Conservation (phyloP, 2,888 invertebrate species). For the Agonopterix arenella region DNA sequence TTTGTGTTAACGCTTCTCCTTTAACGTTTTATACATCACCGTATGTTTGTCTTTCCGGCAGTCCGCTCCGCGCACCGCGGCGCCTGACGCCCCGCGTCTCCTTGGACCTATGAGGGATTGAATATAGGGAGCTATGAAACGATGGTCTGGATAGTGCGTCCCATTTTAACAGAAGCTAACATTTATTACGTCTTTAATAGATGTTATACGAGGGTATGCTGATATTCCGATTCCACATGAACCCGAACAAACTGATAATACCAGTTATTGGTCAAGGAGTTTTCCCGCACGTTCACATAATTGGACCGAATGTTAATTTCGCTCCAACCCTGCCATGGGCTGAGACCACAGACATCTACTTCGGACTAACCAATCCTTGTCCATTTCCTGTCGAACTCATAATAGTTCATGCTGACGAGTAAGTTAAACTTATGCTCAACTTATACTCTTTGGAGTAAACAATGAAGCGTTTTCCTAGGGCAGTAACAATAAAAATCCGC, state of each 20-base stretch:
- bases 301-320: slow-evolving; percentile 72
- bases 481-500: too few relatives aligned
- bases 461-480: too few relatives aligned
- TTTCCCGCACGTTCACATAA: slow-evolving; percentile 69
- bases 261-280: slow-evolving; percentile 71
- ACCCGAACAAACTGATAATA: slow-evolving; percentile 61
- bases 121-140: too few relatives aligned
- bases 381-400: slow-evolving; percentile 81
- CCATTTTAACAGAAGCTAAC: not conserved
- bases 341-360: slow-evolving; percentile 71
- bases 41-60: too few relatives aligned
- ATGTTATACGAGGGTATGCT: slow-evolving; percentile 57
- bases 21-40: too few relatives aligned
- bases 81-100: too few relatives aligned
- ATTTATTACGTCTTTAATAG: slow-evolving; percentile 24
- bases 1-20: too few relatives aligned
- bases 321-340: slow-evolving; percentile 80
- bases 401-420: slow-evolving; percentile 82
- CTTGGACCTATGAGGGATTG: too few relatives aligned
- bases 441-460: too few relatives aligned
- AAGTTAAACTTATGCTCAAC: slow-evolving; percentile 25
- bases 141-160: too few relatives aligned
- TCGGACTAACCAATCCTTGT: slow-evolving; percentile 80
- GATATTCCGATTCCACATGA: slow-evolving; percentile 69
- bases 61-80: too few relatives aligned